These are phyloP conservation scores for Adelphocoris suturalis DNA, from an alignment of 2,888 invertebrate species.

Conservation along the genomic window DNA sequence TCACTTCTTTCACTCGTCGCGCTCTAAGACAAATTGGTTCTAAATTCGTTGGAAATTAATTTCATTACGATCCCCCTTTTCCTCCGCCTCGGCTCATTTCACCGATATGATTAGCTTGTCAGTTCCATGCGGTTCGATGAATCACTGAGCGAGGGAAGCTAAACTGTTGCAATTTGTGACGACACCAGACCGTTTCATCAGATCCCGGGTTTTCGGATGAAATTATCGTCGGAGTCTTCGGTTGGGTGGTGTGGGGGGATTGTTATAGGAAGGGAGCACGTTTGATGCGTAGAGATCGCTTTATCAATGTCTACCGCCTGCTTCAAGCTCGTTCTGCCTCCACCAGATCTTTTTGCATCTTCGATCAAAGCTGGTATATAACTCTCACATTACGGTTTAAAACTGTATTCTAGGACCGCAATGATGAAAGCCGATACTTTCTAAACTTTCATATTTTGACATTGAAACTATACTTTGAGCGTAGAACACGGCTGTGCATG, in stretches of 20 bases:
- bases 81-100: slow-evolving; percentile 61
- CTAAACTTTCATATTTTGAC: too few relatives aligned
- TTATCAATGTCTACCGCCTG: slow-evolving; percentile 39
- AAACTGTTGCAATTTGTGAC: slow-evolving; percentile 58
- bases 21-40: slow-evolving; percentile 66
- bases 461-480: too few relatives aligned
- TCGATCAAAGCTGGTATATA: background rate
- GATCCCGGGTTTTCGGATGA: slow-evolving; percentile 20
- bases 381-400: background rate
- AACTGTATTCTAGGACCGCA: background rate
- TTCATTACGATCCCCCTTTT: slow-evolving; percentile 56
- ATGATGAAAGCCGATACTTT: too few relatives aligned
- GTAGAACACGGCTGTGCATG: too few relatives aligned
- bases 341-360: background rate
- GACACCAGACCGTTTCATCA: slow-evolving; percentile 60
- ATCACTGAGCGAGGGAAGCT: slow-evolving; percentile 60
- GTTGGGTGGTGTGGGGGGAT: background rate
- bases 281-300: slow-evolving; percentile 33
- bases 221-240: background rate
- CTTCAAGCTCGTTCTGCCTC: background rate
- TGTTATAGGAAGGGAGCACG: slow-evolving; percentile 18
- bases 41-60: slow-evolving; percentile 69
- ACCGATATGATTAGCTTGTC: slow-evolving; percentile 70
- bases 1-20: slow-evolving; percentile 38
- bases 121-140: slow-evolving; percentile 71